Base-by-base conservation (phyloP, 1,140 invertebrate species). In the Gonatopus flavifemur region DNA sequence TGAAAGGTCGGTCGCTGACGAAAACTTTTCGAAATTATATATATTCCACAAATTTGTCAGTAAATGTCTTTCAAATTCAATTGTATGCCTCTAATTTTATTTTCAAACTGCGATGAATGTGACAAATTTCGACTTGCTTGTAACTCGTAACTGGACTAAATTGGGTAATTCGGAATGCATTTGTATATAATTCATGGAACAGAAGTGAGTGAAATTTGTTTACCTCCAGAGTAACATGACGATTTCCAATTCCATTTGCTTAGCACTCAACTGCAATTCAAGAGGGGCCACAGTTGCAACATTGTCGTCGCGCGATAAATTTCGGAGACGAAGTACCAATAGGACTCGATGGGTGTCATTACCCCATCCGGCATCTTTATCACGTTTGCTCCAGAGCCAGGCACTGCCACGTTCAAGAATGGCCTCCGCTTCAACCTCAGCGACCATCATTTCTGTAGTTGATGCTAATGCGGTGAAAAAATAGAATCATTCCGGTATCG, bases 191-290 rank as follows among this genome's bases (percentile, higher is more conserved):
- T n/a, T n/a, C n/a, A n/a, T n/a, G n/a, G n/a, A n/a, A n/a, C n/a
- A n/a, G n/a, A n/a, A n/a, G n/a, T n/a, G n/a, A n/a, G n/a, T n/a
- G n/a, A n/a, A n/a, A n/a, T n/a, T n/a, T n/a, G 53, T 70, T 76
- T 72, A 88, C 84, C 86, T 86, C 81, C 86, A 91, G 22, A 92
- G 80, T 65, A 88, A 80, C n/a, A 90, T 79, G 1, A 91, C 80
- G 33, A 91, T 86, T 61, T 93, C 89, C 22, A 92, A 81, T 67
- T 92, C 89, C 83, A 93, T 84, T 65, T 91, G 88, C 61, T 92
- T 92, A 4, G 83, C 83, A 4, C 86, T 88, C 1, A 92, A 80
- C 61, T 90, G 86, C 66, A 89, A 83, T 64, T 92, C 88, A 15
- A 89, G 66, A 28, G 66, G 69, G 37, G 66, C 76, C 72, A 78